Evolutionary conservation across 2,797 vertebrate species (phyloP).

Genomic region (Myotis vivesi): DNA sequence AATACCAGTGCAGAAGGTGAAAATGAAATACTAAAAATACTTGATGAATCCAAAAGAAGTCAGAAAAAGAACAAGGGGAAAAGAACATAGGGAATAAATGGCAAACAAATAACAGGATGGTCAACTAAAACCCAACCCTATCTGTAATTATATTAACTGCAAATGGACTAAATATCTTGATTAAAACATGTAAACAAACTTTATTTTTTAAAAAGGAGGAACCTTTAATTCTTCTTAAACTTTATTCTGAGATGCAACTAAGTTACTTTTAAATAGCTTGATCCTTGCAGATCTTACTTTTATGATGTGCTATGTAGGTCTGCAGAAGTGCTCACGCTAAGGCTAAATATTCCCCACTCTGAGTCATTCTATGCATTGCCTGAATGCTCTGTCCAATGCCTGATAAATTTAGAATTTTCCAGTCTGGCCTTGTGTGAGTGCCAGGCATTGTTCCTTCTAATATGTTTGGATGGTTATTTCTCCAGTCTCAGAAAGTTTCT

Average conservation of each 20-base stretch:
- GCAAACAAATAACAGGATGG: not conserved
- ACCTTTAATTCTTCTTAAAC: not conserved
- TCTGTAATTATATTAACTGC: not conserved
- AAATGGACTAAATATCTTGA: not conserved
- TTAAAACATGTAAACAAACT: not conserved
- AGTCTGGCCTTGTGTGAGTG: not conserved
- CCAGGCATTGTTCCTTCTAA: not conserved
- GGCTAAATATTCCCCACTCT: not conserved
- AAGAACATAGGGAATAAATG: not conserved
- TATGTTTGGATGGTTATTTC: not conserved
- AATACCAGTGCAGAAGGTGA: not conserved
- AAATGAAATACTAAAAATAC: not conserved
- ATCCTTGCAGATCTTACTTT: not conserved
- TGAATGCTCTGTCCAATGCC: not conserved
- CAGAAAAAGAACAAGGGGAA: not conserved
- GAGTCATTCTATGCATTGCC: not conserved
- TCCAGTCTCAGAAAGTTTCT: not conserved
- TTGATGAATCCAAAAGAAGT: not conserved
- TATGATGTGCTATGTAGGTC: not conserved
- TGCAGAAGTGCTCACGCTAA: not conserved
- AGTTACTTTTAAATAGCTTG: not conserved
- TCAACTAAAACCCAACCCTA: not conserved
- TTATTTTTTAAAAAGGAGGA: not conserved
- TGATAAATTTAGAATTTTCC: not conserved
- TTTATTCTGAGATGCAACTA: not conserved